Evolutionary conservation across 2,797 vertebrate species (phyloP), one percentile per base, ranked within the genome.

Genomic region (Enteromius fasciolatus): DNA sequence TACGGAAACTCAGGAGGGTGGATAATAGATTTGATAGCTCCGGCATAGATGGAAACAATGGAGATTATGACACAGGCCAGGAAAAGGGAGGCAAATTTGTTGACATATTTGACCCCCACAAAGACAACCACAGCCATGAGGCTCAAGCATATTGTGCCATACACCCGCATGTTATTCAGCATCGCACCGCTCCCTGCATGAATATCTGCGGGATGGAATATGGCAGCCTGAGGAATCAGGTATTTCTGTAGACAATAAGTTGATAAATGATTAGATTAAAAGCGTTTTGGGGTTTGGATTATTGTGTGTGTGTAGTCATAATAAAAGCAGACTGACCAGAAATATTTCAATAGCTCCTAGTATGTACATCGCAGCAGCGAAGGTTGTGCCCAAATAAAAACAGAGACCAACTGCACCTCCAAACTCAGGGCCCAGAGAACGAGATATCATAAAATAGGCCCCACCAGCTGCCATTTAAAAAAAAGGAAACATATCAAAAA

Each of bases 361-460:
- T 83, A 99, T 99, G 90, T 99, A 99, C 98, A 99, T 99, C 67
- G 98, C 96, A 80, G 97, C 97, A 36, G 98, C 98, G 86, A 99
- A 99, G 1, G 98, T 99, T 17, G 98, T 99, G 84, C 98, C 98
- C 91, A 99, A 89, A 90, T 99, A 99, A 91, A 99, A 99, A 87
- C 98, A 99, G 14, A 99, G 93, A 0, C 98, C 98, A 78, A 99
- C 98, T 7, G 98, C 98, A 83, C 98, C 98, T 87, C 98, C 98
- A 90, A 99, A 99, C 90, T 99, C 98, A 20, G 98, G 98, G 11
- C 98, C 98, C 87, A 99, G 90, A 0, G 98, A 99, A 23, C 98
- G 96, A 1, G 98, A 99, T 84, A 99, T 99, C 98, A 99, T 99
- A 91, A 99, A 99, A 88, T 99, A 99, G 8, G 98, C 97, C 66